Conservation (phyloP, 2,113 vertebrate species). For the Dasyurus viverrinus region DNA sequence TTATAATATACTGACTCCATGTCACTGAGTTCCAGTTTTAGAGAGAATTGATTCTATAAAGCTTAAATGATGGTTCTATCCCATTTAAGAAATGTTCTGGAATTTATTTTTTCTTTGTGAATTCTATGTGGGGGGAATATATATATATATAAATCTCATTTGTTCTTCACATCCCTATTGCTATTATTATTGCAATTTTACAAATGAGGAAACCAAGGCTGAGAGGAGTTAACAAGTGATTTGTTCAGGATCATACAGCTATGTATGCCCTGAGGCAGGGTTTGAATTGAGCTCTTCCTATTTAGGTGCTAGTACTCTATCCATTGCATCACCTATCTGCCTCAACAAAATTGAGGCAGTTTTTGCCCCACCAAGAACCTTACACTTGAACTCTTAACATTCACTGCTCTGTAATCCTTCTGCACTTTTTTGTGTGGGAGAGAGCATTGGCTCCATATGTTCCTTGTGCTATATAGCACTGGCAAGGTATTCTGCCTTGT, state of each 20-base stretch:
- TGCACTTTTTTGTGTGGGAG: background rate
- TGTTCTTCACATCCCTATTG: background rate
- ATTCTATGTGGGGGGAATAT: background rate
- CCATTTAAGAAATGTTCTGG: constrained; percentile 2
- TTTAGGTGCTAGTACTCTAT: background rate
- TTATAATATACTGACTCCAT: background rate
- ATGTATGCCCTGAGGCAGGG: background rate
- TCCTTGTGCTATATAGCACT: background rate
- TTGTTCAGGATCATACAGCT: background rate
- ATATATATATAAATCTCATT: background rate
- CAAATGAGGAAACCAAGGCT: background rate
- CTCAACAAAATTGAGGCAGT: background rate
- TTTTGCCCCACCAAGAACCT: background rate
- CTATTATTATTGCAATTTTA: background rate
- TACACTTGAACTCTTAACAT: background rate
- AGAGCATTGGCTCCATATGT: background rate
- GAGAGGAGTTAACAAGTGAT: background rate
- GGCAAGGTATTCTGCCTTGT: background rate
- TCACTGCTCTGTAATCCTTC: background rate
- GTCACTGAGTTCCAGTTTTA: constrained; percentile 30
- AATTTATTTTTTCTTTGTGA: constrained; percentile 9
- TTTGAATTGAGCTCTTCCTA: background rate
- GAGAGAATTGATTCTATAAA: constrained; percentile 7
- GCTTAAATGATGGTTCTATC: constrained; percentile 30
- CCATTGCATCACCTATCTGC: background rate